Percentiles rank a stretch among this genome's conserved stretches.
Conservation (phyloP, 2,888 invertebrate species). For the Stenchaetothrips biformis region DNA sequence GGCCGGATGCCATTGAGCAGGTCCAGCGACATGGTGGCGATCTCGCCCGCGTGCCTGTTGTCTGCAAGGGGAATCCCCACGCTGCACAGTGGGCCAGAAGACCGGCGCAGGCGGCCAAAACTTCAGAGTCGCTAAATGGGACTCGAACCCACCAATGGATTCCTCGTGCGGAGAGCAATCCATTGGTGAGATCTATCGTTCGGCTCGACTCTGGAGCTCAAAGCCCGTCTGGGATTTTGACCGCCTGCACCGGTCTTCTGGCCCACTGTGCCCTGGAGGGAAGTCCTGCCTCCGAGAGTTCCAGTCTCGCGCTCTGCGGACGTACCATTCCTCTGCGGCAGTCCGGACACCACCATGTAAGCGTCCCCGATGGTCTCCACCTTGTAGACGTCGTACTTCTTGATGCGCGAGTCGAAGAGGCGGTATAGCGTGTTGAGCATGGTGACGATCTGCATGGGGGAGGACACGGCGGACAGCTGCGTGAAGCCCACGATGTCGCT, state of each 20-base stretch:
- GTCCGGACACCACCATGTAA: slow-evolving; percentile 58
- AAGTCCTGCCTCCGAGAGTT: too few relatives aligned
- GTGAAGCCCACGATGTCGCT: slow-evolving; percentile 68
- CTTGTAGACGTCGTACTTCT: slow-evolving; percentile 68
- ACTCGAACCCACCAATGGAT: too few relatives aligned
- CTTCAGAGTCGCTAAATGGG: too few relatives aligned
- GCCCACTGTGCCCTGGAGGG: too few relatives aligned
- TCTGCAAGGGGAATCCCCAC: slow-evolving; percentile 45
- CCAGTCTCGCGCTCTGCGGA: too few relatives aligned
- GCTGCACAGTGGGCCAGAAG: too few relatives aligned
- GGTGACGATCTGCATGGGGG: slow-evolving; percentile 60
- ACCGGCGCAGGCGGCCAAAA: too few relatives aligned
- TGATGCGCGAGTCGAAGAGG: slow-evolving; percentile 64
- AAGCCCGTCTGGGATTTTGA: too few relatives aligned
- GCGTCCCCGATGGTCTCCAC: slow-evolving; percentile 63
- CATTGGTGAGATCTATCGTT: too few relatives aligned
- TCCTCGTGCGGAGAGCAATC: too few relatives aligned
- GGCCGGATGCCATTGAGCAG: slow-evolving; percentile 51
- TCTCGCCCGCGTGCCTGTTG: slow-evolving; percentile 55
- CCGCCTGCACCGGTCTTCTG: too few relatives aligned
- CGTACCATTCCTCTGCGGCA: slow-evolving; percentile 54
- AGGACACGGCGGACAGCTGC: slow-evolving; percentile 56
- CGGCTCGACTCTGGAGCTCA: too few relatives aligned
- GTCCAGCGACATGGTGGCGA: slow-evolving; percentile 58
- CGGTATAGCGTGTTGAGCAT: slow-evolving; percentile 70